phyloP scores from a whole-genome alignment of 35 echinoderm and acorn worm genomes.

The Diadema setosum region DNA sequence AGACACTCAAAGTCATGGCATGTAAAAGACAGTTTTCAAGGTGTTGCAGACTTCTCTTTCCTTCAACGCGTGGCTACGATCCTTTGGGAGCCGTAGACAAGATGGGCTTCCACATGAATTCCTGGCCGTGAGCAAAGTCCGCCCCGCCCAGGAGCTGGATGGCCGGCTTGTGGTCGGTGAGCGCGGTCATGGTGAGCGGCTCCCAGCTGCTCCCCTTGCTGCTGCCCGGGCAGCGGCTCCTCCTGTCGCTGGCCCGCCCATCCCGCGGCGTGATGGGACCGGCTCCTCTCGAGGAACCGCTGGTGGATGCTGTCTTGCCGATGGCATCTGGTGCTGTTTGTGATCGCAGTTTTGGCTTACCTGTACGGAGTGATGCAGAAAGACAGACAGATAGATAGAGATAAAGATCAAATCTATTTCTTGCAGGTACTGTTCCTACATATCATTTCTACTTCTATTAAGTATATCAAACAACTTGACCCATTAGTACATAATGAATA shows the following conservation, averaged over 20 bases:
- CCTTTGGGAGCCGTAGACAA: constrained; percentile 35
- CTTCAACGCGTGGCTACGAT: not conserved
- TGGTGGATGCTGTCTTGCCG: not conserved
- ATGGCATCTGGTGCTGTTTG: constrained; percentile 18
- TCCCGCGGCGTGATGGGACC: not conserved
- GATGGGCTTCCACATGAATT: constrained; percentile 78
- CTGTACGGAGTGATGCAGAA: not conserved
- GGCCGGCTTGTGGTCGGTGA: constrained; percentile 67
- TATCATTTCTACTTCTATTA: too few relatives aligned
- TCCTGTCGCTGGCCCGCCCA: not conserved
- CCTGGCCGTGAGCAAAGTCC: constrained; percentile 67
- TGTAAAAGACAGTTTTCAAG: too few relatives aligned
- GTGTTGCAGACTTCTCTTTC: too few relatives aligned
- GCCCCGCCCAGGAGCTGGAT: constrained; percentile 27
- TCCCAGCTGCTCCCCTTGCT: constrained; percentile 17
- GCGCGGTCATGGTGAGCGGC: constrained; percentile 64
- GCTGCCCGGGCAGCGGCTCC: not conserved
- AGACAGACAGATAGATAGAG: not conserved
- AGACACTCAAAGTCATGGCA: too few relatives aligned
- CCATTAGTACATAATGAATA: too few relatives aligned
- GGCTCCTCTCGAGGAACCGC: not conserved
- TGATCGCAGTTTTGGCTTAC: not conserved
- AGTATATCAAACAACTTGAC: too few relatives aligned
- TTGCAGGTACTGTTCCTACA: too few relatives aligned
- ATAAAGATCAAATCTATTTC: too few relatives aligned